A percentile compares a stretch with the other conserved stretches of the same genome.
Evolutionary conservation across 2,797 vertebrate species (phyloP).

Genomic region (Enteromius argenteus): DNA sequence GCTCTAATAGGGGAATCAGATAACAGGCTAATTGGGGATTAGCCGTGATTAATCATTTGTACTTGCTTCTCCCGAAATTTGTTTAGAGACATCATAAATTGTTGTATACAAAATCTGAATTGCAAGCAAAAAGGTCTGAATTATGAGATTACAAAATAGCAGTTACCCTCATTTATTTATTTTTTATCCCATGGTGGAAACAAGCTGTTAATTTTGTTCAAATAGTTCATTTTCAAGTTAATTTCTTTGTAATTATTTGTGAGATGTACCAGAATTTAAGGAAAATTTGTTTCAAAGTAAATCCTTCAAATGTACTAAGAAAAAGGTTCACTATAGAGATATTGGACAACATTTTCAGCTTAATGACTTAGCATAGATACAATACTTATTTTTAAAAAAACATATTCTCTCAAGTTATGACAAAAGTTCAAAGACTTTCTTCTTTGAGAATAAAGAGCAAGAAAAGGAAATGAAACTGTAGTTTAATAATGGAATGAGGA

Average conservation of each 20-base stretch:
- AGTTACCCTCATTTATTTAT: not conserved
- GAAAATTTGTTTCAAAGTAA: not conserved
- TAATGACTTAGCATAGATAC: not conserved
- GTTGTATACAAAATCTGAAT: not conserved
- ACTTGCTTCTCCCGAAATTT: no score
- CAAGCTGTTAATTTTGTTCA: no score
- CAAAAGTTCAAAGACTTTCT: not conserved
- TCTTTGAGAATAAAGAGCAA: conserved; percentile 40
- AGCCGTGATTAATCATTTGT: no score
- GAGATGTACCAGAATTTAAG: not conserved
- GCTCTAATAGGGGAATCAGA: no score
- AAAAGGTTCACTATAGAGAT: not conserved
- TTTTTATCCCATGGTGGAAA: not conserved
- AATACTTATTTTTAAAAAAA: not conserved
- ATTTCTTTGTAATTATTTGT: not conserved
- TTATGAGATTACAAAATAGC: not conserved
- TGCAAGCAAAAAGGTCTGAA: not conserved
- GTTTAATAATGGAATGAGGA: not conserved
- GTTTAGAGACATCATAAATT: no score
- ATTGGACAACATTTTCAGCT: not conserved
- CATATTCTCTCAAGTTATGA: not conserved
- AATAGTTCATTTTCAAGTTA: not conserved
- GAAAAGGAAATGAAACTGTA: not conserved
- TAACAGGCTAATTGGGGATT: no score
- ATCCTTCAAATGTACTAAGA: not conserved